Evolutionary conservation across 2,113 vertebrate species (phyloP).

Genomic region (Columbina picui): DNA sequence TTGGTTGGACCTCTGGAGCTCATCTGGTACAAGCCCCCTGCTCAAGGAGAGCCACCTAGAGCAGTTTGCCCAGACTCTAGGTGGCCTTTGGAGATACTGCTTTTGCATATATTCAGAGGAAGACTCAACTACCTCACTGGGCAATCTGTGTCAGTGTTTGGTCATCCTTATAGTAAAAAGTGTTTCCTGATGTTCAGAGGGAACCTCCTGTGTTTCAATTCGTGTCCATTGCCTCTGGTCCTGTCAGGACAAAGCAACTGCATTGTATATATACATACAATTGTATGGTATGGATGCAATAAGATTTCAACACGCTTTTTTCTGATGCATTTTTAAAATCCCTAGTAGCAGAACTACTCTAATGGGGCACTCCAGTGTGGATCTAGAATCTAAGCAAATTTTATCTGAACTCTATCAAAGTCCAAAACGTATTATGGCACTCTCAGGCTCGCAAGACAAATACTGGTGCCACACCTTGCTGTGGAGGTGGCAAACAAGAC

Average conservation of each 20-base stretch:
- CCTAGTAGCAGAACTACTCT: background rate
- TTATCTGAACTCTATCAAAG: background rate
- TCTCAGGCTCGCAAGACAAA: background rate
- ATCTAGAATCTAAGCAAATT: background rate
- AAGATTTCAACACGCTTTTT: background rate
- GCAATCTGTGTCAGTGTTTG: background rate
- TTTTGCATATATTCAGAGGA: background rate
- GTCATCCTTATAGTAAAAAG: background rate
- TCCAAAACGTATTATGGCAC: background rate
- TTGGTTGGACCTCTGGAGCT: background rate
- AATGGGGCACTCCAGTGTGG: background rate
- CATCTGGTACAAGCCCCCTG: rapidly evolving
- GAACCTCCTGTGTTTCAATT: background rate
- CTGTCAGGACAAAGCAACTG: background rate
- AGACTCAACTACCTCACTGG: background rate
- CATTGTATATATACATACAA: background rate
- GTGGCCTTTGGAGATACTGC: background rate
- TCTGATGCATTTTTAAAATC: background rate
- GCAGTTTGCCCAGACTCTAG: background rate
- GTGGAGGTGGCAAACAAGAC: background rate
- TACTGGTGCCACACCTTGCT: background rate
- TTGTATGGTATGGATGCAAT: background rate
- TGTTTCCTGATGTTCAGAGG: background rate
- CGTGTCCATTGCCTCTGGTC: background rate
- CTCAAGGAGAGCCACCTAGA: background rate